Evolutionary conservation across 2,888 invertebrate genomes (phyloP).

Genomic region (Taenaris catops): DNA sequence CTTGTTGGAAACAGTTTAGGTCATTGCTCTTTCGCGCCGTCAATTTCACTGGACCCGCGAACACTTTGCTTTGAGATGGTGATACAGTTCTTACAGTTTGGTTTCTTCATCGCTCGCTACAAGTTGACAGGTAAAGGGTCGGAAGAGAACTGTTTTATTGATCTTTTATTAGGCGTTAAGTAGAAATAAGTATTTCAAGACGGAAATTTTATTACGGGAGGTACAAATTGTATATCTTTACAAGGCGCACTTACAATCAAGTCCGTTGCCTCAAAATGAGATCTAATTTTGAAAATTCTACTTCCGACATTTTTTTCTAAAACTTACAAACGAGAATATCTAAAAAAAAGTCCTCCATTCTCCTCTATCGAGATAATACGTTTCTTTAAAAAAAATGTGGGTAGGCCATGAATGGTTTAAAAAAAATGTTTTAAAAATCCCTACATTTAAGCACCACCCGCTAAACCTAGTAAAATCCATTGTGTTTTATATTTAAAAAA

Average conservation of each 20-base stretch:
- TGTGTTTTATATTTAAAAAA: conserved; percentile 12
- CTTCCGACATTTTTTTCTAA: conserved; percentile 56
- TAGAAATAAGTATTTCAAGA: conserved; percentile 1
- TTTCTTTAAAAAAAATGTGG: conserved; percentile 43
- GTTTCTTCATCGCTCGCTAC: conserved; percentile 3
- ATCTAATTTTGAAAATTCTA: conserved; percentile 66
- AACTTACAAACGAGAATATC: conserved; percentile 40
- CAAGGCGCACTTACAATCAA: conserved; percentile 44
- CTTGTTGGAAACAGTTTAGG: conserved; percentile 6
- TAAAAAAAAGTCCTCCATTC: conserved; percentile 36
- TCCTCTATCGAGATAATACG: conserved; percentile 66
- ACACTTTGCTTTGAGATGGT: neutral
- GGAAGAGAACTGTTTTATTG: conserved; percentile 12
- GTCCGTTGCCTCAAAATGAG: conserved; percentile 59
- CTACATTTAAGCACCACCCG: conserved; percentile 68
- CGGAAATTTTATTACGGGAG: neutral
- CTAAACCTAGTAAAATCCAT: conserved; percentile 41
- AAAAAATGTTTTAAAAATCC: conserved; percentile 40
- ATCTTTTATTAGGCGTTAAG: conserved; percentile 11
- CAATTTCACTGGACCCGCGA: neutral
- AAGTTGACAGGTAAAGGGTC: conserved; percentile 15
- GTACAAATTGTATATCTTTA: conserved; percentile 62
- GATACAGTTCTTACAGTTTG: neutral
- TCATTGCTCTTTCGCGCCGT: conserved; percentile 3
- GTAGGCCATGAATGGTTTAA: conserved; percentile 47